Percentiles rank a stretch among this genome's conserved stretches.
phyloP scores from a whole-genome alignment of 2,113 vertebrate genomes.

The Oryctolagus cuniculus region mOryCun1.1 NC_091438.1:88719501-88720000 shows the following conservation, averaged over 20 bases:
- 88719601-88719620: constrained; percentile 57
- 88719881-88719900: not conserved
- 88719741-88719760: not conserved
- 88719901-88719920: constrained; percentile 3
- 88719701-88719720: constrained; percentile 26
- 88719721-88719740: not conserved
- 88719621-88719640: constrained; percentile 58
- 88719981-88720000: not conserved
- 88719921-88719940: not conserved
- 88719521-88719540: constrained; percentile 64
- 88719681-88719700: constrained; percentile 24
- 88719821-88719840: not conserved
- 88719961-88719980: constrained; percentile 58
- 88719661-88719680: constrained; percentile 32
- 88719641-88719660: constrained; percentile 36
- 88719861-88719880: not conserved
- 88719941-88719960: constrained; percentile 29
- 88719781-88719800: constrained; percentile 36
- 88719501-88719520: constrained; percentile 67
- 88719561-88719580: constrained; percentile 48
- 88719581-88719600: constrained; percentile 56
- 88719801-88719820: not conserved
- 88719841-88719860: not conserved
- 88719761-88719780: not conserved
- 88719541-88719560: constrained; percentile 77